Conservation (phyloP, 2,888 invertebrate genomes). For the Tenthredo amoena region DNA sequence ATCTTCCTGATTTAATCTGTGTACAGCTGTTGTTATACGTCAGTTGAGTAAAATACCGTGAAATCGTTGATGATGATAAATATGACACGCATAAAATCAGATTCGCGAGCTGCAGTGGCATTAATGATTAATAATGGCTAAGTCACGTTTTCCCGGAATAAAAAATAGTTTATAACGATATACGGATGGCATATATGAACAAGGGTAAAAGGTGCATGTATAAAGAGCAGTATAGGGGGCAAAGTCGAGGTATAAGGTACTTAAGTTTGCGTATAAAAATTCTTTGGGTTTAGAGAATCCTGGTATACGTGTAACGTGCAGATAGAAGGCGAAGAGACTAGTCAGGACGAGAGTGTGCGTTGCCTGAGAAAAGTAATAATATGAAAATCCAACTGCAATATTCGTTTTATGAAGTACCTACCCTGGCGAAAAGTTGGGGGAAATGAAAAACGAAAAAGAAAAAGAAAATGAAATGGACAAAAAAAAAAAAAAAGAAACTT, state of each 20-base stretch:
- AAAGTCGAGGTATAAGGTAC: background rate
- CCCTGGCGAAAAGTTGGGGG: background rate
- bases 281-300: background rate
- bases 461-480: background rate
- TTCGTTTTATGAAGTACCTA: constrained; percentile 56
- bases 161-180: background rate
- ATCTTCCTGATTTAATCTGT: background rate
- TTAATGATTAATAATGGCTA: background rate
- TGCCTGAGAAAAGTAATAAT: constrained; percentile 63
- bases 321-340: background rate
- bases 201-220: background rate
- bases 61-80: background rate
- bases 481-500: background rate
- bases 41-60: background rate
- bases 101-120: background rate
- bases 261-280: constrained; percentile 19
- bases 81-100: background rate
- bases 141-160: background rate
- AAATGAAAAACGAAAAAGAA: background rate
- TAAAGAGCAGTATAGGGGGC: background rate
- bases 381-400: constrained; percentile 66
- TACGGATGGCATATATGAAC: background rate
- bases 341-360: background rate
- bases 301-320: constrained; percentile 8
- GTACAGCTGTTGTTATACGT: background rate